Evolutionary conservation across 2,888 invertebrate species (phyloP).

Genomic region (Operophtera brumata): DNA sequence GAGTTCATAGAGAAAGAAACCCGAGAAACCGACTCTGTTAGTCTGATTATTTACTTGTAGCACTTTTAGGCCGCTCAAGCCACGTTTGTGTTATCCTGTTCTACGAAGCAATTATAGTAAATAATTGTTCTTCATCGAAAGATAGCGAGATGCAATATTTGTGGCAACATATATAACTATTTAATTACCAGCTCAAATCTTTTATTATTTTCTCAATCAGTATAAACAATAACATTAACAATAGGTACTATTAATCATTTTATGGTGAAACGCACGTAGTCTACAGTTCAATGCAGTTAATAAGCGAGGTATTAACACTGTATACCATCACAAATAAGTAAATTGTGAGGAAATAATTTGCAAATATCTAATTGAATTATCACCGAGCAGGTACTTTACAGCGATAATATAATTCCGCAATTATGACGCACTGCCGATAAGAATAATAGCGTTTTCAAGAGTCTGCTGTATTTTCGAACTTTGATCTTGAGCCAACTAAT

Average conservation of each 20-base stretch:
- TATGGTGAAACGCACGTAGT: neutral
- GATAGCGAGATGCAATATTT: neutral
- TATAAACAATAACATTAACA: neutral
- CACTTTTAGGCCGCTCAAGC: neutral
- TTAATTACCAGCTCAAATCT: too few species aligned
- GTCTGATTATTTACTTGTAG: neutral
- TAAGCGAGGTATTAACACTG: neutral
- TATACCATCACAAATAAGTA: neutral
- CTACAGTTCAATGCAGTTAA: neutral
- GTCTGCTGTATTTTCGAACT: neutral
- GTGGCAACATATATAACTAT: neutral
- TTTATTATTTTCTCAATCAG: neutral
- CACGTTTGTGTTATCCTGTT: neutral
- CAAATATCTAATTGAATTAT: neutral
- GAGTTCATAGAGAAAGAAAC: neutral
- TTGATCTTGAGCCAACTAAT: constrained; percentile 19
- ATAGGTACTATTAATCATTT: neutral
- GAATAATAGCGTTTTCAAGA: neutral
- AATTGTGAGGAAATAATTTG: constrained; percentile 2
- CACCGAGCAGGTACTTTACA: neutral
- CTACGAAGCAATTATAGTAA: neutral
- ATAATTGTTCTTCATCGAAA: neutral
- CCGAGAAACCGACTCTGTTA: neutral
- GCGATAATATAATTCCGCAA: constrained; percentile 4
- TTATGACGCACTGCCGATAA: neutral